phyloP scores from a whole-genome alignment of 2,113 vertebrate species.

The Semnopithecus entellus region DNA sequence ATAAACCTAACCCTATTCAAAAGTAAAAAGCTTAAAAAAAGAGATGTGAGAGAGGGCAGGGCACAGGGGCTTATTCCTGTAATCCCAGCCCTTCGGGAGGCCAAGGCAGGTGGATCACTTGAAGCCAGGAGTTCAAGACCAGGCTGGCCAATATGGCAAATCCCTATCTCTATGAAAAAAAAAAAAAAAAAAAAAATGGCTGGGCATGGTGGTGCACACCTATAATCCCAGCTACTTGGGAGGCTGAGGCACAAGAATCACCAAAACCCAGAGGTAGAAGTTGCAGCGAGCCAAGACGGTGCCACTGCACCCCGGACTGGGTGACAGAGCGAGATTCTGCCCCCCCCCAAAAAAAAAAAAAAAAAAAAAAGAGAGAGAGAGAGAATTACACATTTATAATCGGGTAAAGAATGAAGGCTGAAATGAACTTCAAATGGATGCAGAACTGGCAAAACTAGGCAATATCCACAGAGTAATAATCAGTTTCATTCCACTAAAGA shows the following conservation, averaged over 20 bases:
- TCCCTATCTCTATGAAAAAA: background rate
- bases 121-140: background rate
- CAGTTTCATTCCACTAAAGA: background rate
- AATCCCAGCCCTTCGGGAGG: background rate
- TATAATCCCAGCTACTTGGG: no score
- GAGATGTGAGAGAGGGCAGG: background rate
- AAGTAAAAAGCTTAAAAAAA: constrained; percentile 4
- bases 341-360: background rate
- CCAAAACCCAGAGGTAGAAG: no score
- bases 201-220: no score
- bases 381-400: background rate
- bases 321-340: no score
- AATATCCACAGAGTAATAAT: background rate
- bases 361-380: background rate
- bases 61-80: background rate
- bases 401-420: background rate
- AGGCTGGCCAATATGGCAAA: background rate
- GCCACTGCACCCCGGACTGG: no score
- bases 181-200: no score
- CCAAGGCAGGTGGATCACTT: background rate
- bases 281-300: no score
- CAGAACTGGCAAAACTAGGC: background rate
- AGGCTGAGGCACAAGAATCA: no score
- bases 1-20: background rate
- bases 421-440: constrained; percentile 29